Base-by-base conservation (phyloP, 64 coral and sea anemone species). In the Stichodactyla helianthus region DNA sequence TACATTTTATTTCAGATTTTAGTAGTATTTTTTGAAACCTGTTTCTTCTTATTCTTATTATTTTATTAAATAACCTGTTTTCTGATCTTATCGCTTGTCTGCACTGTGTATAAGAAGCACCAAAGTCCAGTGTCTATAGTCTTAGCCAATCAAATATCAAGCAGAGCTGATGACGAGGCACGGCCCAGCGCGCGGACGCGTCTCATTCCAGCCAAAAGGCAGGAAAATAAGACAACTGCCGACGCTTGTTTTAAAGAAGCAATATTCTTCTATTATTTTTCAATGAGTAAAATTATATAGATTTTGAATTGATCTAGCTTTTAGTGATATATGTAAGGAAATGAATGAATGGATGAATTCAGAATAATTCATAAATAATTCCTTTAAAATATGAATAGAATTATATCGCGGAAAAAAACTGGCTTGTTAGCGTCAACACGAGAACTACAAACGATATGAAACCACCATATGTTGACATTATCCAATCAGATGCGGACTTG, bases 101-200 rank as follows among this genome's bases (percentile, higher is more conserved):
- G 35, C 35, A 44, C 35, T 44, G 35, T 44, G 35, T 3, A 4
- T 59, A 62, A 4, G 18, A 62, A 17, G 59, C n/a, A n/a, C n/a
- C n/a, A 62, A 62, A 62, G n/a, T n/a, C 59, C 59, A 17, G 35
- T 3, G 35, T 44, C 35, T 44, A 17, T 62, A 63, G 5, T n/a
- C 18, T 65, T 20, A 65, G 62, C 62, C 62, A 65, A 65, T 65
- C 62, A 65, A 65, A 65, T 65, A n/a, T 65, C 62, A n/a, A 65
- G 18, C 22, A 65, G 20, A 5, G 62, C 4, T 65, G 62, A 65
- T 12, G 62, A n/a, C 18, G 22, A 19, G 6, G 7, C 22, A 44
- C 35, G 35, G 35, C 35, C 35, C 35, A 44, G 35, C 35, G n/a
- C 19, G 19, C 62, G 19, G 18, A 22, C 62, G 62, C 20, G 62